phyloP scores from a whole-genome alignment of 2,888 invertebrate species.

The Metellina segmentata region DNA sequence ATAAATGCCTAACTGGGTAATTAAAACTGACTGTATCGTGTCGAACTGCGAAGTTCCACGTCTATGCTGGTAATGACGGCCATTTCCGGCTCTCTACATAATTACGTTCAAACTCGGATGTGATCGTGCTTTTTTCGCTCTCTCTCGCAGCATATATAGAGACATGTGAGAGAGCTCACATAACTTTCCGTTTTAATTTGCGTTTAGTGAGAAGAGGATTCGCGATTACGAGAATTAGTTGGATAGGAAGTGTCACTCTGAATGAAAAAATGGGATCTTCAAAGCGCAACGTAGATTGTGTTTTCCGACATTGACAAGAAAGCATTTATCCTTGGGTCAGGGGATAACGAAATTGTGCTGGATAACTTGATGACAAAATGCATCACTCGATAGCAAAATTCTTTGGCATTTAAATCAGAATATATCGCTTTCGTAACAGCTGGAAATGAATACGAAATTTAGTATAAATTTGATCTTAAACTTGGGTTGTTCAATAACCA shows the following conservation, averaged over 20 bases:
- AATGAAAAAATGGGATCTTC: constrained; percentile 57
- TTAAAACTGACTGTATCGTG: constrained; percentile 73
- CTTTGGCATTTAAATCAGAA: no score
- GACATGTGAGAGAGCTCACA: constrained; percentile 24
- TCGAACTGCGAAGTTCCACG: constrained; percentile 42
- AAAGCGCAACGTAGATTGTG: not conserved
- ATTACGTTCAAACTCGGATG: constrained; percentile 71
- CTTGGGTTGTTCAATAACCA: no score
- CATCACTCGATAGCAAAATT: not conserved
- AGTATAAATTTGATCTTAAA: no score
- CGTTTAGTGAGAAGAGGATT: constrained; percentile 47
- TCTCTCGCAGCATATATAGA: not conserved
- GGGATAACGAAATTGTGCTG: not conserved
- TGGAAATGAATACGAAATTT: no score
- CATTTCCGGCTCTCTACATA: constrained; percentile 74
- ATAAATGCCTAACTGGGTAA: constrained; percentile 73
- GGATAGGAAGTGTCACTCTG: constrained; percentile 60
- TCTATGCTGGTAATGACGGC: constrained; percentile 57
- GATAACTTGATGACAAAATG: not conserved
- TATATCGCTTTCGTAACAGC: no score
- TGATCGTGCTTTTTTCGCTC: constrained; percentile 25
- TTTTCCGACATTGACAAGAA: not conserved
- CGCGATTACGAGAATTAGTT: constrained; percentile 61
- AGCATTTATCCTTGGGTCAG: not conserved
- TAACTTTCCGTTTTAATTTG: constrained; percentile 72